Percentiles rank a stretch among this genome's conserved stretches.
These are phyloP conservation scores for Caenorhabditis auriculariae DNA, from an alignment of 2,888 invertebrate species.

Conservation along the genomic window DNA sequence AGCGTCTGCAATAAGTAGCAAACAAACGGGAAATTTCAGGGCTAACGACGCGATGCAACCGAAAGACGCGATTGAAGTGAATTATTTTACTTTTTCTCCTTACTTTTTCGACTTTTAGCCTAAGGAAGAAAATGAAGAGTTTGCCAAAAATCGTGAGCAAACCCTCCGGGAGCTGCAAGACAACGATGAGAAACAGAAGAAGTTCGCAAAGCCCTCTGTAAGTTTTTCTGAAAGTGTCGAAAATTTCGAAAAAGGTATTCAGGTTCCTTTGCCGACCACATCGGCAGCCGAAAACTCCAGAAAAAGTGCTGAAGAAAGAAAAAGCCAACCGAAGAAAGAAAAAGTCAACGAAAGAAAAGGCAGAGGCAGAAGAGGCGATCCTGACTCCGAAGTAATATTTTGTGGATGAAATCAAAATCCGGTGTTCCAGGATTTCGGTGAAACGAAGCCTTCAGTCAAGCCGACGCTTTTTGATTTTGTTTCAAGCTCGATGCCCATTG, in stretches of 20 bases:
- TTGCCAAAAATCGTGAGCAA: conserved; percentile 20
- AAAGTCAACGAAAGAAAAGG: no score
- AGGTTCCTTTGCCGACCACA: conserved; percentile 6
- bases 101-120: no score
- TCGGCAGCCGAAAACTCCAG: no score
- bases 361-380: no score
- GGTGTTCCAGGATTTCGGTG: conserved; percentile 6
- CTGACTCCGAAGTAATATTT: conserved; percentile 7
- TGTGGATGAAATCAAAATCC: background rate
- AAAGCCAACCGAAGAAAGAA: no score
- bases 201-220: conserved; percentile 15
- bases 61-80: conserved; percentile 1
- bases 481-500: conserved; percentile 1
- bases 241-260: no score
- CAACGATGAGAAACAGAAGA: conserved; percentile 5
- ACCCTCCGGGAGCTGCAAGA: conserved; percentile 9
- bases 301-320: no score
- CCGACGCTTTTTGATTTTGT: conserved; percentile 32
- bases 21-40: conserved; percentile 25
- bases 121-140: conserved; percentile 7
- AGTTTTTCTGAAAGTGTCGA: no score
- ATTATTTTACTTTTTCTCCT: background rate
- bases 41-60: conserved; percentile 31
- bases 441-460: conserved; percentile 14
- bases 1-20: background rate